phyloP scores from a whole-genome alignment of 2,888 invertebrate species.

The Microplitis deprimator region DNA sequence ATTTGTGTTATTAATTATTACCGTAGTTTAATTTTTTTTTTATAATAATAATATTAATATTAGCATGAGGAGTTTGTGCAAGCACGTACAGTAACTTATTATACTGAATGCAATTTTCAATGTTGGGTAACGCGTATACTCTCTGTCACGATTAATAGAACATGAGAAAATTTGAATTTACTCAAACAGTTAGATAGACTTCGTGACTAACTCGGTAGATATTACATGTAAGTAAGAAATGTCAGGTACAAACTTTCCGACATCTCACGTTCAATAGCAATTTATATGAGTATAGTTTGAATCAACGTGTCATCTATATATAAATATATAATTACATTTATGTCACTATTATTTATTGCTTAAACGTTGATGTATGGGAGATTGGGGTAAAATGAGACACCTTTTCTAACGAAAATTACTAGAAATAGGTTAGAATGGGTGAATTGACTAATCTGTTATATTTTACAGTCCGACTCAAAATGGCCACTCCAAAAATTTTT shows the following conservation, averaged over 20 bases:
- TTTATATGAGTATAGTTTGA: neutral
- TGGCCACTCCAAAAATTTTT: too few species aligned
- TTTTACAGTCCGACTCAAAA: too few species aligned
- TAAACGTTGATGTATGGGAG: too few species aligned
- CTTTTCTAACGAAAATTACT: too few species aligned
- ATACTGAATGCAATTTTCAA: neutral
- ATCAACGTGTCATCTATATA: neutral
- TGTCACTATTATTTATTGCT: neutral
- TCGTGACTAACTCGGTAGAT: constrained; percentile 21
- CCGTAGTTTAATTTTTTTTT: neutral
- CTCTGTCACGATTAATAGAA: constrained; percentile 17
- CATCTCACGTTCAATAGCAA: constrained; percentile 13
- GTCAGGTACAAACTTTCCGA: neutral
- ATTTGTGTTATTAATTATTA: neutral
- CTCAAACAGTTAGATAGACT: neutral
- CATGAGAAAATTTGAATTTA: constrained; percentile 24
- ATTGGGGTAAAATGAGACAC: too few species aligned
- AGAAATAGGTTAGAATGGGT: too few species aligned
- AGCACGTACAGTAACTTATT: neutral
- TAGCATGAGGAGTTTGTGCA: neutral
- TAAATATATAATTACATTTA: neutral
- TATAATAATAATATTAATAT: neutral
- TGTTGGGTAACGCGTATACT: constrained; percentile 1
- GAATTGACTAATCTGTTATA: too few species aligned
- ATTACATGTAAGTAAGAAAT: constrained; percentile 9